Base-by-base conservation (phyloP, 2,113 vertebrate species). In the Larimichthys crocea region DNA sequence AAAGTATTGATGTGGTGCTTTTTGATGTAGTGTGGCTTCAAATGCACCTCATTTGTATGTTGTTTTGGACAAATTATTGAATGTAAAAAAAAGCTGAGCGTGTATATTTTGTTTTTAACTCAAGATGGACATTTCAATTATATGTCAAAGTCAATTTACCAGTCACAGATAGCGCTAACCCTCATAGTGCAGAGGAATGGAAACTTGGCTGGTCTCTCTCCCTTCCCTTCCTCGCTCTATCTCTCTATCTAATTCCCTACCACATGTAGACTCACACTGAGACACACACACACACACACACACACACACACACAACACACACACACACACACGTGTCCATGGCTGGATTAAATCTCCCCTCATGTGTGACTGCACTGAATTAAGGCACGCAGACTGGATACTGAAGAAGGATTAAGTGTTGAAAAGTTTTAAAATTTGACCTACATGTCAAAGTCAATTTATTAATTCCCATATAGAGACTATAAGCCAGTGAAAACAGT, bases 191-290 rank as follows among this genome's bases (percentile, higher is more conserved):
- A 31, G 68, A 44, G 61, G 64, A 73, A 89, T 87, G 72, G 79
- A 88, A 91, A 89, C 76, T 72, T 83, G 62, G n/a, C 82, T 31
- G 31, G 31, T 67, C 56, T 63, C 42, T 31, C 35, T 75, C 65
- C 52, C 29, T 73, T 31, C 82, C 46, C 19, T 12, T 65, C n/a
- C 62, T 44, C 5, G 0, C 74, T 65, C 49, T 8, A 53, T 82
- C 48, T 63, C 60, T 46, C 12, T 11, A 42, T 60, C 3, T 53
- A 19, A 35, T 53, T 78, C 44, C 19, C 35, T 61, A 10, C 1
- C 60, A 52, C 17, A 3, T 50, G 7, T 9, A 22, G 48, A 64
- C 46, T 11, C 15, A 17, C 8, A 55, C 24, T 3, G 53, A 68
- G 26, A 74, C 4, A 52, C 35, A 65, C 35, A 56, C 46, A 16